Conservation (phyloP, 2,888 invertebrate species). For the Vannuccia rotundouncinata region DNA sequence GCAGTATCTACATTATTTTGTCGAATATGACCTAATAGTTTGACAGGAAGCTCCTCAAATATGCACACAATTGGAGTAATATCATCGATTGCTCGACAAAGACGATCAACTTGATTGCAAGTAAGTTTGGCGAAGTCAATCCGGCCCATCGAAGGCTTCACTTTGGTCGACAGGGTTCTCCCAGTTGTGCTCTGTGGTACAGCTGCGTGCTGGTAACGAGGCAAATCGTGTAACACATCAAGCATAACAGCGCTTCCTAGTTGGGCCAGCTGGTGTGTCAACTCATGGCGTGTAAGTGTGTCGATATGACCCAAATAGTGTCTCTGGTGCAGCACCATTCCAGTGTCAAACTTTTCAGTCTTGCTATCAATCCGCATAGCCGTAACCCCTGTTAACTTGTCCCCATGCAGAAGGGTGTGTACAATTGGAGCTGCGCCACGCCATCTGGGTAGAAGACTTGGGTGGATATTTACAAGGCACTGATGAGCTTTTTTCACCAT, state of each 20-base stretch:
- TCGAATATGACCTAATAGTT: not conserved
- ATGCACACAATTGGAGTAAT: not conserved
- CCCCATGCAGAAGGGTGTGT: slow-evolving; percentile 75
- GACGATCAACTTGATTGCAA: slow-evolving; percentile 46
- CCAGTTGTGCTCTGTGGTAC: not conserved
- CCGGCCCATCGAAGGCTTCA: slow-evolving; percentile 44
- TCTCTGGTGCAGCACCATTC: slow-evolving; percentile 48
- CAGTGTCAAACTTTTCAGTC: slow-evolving; percentile 50
- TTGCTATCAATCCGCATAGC: slow-evolving; percentile 62
- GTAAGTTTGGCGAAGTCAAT: slow-evolving; percentile 52
- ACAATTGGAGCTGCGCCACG: slow-evolving; percentile 85
- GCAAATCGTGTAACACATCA: not conserved
- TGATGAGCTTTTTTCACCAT: slow-evolving; percentile 28
- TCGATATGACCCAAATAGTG: slow-evolving; percentile 44
- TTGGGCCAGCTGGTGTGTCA: not conserved
- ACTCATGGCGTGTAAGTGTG: not conserved
- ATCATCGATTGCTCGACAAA: slow-evolving; percentile 48
- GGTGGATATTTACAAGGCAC: slow-evolving; percentile 83
- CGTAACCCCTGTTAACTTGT: slow-evolving; percentile 71
- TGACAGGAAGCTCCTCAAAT: not conserved
- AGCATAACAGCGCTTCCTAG: not conserved
- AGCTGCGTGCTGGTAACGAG: not conserved
- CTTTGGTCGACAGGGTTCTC: slow-evolving; percentile 47
- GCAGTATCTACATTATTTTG: not conserved
- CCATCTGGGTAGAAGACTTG: slow-evolving; percentile 82